Evolutionary conservation across 2,113 vertebrate genomes (phyloP).

Genomic region (Cyphomyrus plagiostoma): DNA sequence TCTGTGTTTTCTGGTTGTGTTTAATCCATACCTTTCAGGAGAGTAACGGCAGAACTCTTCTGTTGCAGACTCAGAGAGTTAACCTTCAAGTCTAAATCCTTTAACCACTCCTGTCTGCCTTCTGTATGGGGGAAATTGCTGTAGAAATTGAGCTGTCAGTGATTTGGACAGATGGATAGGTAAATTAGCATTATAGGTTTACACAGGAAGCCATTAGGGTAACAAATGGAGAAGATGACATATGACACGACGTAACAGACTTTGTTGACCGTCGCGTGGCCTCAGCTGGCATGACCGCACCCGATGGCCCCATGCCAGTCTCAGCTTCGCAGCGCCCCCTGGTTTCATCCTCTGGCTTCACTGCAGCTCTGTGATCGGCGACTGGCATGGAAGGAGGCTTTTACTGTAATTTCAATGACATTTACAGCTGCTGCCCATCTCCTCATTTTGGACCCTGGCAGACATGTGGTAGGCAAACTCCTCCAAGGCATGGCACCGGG

Average conservation of each 20-base stretch:
- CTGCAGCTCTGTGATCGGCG: constrained; percentile 21
- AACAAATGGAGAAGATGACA: constrained; percentile 31
- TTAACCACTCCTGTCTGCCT: constrained; percentile 14
- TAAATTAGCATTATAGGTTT: constrained; percentile 6
- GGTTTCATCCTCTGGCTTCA: background rate
- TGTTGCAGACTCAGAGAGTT: constrained; percentile 16
- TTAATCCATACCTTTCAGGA: background rate
- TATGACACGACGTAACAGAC: background rate
- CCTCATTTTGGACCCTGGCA: constrained; percentile 33
- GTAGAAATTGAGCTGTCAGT: constrained; percentile 22
- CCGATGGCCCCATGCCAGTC: background rate
- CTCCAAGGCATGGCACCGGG: constrained; percentile 26
- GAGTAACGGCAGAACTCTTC: constrained; percentile 30
- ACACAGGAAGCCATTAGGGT: constrained; percentile 24
- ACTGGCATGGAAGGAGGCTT: constrained; percentile 35
- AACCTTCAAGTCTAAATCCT: constrained; percentile 20
- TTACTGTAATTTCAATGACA: constrained; percentile 28
- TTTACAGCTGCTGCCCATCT: constrained; percentile 47
- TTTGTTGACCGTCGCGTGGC: background rate
- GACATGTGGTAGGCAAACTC: constrained; percentile 29
- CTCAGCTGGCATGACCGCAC: background rate
- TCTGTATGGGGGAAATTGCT: constrained; percentile 20
- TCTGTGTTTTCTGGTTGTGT: background rate
- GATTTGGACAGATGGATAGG: constrained; percentile 16
- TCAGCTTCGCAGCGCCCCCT: background rate